Evolutionary conservation across 2,888 invertebrate species (phyloP).

Genomic region (Thera britannica): DNA sequence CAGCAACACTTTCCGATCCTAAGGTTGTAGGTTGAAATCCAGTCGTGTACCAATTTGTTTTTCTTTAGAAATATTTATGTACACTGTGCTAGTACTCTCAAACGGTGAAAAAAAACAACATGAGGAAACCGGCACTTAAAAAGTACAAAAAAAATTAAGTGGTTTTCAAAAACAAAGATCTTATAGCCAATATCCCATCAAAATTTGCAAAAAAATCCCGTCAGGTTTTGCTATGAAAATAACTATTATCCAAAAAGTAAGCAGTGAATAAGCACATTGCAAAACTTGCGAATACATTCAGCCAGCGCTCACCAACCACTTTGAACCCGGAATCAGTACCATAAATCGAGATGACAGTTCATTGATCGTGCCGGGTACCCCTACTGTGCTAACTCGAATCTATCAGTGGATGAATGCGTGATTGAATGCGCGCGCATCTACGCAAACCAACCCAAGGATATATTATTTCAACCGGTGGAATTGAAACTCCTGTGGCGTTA

Average conservation of each 20-base stretch:
- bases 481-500: not conserved
- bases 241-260: not conserved
- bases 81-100: too few relatives aligned
- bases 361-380: conserved; percentile 27
- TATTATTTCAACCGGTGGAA: not conserved
- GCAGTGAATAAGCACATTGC: conserved; percentile 6
- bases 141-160: too few relatives aligned
- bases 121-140: too few relatives aligned
- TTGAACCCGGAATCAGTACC: conserved; percentile 32
- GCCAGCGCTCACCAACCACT: conserved; percentile 29
- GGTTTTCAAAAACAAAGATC: too few relatives aligned
- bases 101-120: too few relatives aligned
- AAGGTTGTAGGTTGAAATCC: too few relatives aligned
- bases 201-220: too few relatives aligned
- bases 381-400: conserved; percentile 22
- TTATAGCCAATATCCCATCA: too few relatives aligned
- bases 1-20: too few relatives aligned
- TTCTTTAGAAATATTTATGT: too few relatives aligned
- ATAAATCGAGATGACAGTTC: conserved; percentile 37
- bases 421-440: conserved; percentile 25
- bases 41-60: too few relatives aligned
- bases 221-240: not conserved
- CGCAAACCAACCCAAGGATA: not conserved
- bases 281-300: conserved; percentile 18
- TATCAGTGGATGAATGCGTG: conserved; percentile 18